Evolutionary conservation across 2,113 vertebrate genomes (phyloP).

Genomic region (Strix aluco): DNA sequence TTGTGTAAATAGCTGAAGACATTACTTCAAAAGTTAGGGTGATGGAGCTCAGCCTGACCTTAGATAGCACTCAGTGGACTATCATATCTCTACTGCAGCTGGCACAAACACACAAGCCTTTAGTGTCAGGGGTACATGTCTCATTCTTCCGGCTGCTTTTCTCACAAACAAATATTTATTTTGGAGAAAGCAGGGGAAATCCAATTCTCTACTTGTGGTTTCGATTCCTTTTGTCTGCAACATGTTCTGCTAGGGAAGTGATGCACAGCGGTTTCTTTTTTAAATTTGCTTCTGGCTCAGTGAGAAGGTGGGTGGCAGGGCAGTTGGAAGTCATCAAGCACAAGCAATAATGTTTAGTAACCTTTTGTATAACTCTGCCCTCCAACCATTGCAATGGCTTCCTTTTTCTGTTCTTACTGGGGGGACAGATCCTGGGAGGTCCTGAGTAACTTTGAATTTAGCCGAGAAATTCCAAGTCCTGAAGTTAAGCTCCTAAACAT

Average conservation of each 20-base stretch:
- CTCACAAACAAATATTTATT: slow-evolving; percentile 66
- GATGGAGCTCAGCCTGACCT: slow-evolving; percentile 1
- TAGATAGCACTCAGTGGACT: neutral
- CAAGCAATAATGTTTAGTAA: slow-evolving; percentile 33
- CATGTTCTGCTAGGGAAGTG: slow-evolving; percentile 63
- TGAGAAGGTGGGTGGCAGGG: slow-evolving; percentile 54
- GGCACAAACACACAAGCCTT: slow-evolving; percentile 12
- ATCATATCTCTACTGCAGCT: neutral
- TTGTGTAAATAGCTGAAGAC: neutral
- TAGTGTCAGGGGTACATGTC: slow-evolving; percentile 31
- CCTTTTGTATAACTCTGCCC: slow-evolving; percentile 18
- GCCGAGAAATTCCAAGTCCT: neutral
- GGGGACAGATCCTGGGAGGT: neutral
- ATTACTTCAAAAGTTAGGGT: neutral
- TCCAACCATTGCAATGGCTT: neutral
- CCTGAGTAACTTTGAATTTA: neutral
- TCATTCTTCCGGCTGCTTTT: slow-evolving; percentile 58
- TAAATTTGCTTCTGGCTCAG: slow-evolving; percentile 62
- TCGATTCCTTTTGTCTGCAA: slow-evolving; percentile 56
- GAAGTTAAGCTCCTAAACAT: neutral
- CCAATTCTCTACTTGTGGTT: slow-evolving; percentile 67
- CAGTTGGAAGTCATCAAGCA: slow-evolving; percentile 49
- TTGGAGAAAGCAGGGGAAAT: slow-evolving; percentile 69
- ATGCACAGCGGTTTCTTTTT: slow-evolving; percentile 64
- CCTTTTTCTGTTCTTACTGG: slow-evolving; percentile 1